Evolutionary conservation across 2,797 vertebrate species (phyloP).

Genomic region (Chelidonichthys spinosus): DNA sequence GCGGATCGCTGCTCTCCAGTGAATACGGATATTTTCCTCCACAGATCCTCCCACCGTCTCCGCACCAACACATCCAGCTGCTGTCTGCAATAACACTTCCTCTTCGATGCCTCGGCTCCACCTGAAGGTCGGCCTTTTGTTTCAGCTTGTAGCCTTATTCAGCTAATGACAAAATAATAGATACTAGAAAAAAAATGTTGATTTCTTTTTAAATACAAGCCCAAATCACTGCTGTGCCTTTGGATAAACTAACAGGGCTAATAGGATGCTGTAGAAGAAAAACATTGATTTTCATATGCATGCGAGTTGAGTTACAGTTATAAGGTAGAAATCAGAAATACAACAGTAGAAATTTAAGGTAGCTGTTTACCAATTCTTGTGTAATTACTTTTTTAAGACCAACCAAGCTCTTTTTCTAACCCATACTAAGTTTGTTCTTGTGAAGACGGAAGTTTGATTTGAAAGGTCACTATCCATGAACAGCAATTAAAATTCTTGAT

Average conservation of each 20-base stretch:
- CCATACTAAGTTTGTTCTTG: too few relatives aligned
- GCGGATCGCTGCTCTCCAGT: conserved; percentile 33
- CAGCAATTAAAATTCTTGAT: neutral
- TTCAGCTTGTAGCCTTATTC: conserved; percentile 3
- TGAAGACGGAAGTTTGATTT: neutral
- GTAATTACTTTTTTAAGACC: too few relatives aligned
- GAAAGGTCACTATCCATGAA: neutral
- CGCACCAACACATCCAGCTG: conserved; percentile 3
- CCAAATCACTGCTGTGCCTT: too few relatives aligned
- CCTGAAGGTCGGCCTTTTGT: conserved; percentile 13
- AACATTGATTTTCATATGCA: too few relatives aligned
- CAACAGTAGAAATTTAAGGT: too few relatives aligned
- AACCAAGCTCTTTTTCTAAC: too few relatives aligned
- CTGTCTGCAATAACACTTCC: neutral
- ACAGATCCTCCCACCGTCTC: conserved; percentile 2
- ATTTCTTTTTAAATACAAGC: too few relatives aligned
- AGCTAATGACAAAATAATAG: conserved; percentile 5
- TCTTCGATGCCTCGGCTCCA: conserved; percentile 11
- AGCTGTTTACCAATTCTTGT: too few relatives aligned
- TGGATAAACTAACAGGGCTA: too few relatives aligned
- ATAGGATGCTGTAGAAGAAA: too few relatives aligned
- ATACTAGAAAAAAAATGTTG: neutral
- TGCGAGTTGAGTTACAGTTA: too few relatives aligned
- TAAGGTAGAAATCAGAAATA: too few relatives aligned
- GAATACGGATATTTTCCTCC: conserved; percentile 38